Evolutionary conservation across 2,797 vertebrate species (phyloP), one percentile per base, ranked within the genome.

Genomic region (Peromyscus melanophrys): DNA sequence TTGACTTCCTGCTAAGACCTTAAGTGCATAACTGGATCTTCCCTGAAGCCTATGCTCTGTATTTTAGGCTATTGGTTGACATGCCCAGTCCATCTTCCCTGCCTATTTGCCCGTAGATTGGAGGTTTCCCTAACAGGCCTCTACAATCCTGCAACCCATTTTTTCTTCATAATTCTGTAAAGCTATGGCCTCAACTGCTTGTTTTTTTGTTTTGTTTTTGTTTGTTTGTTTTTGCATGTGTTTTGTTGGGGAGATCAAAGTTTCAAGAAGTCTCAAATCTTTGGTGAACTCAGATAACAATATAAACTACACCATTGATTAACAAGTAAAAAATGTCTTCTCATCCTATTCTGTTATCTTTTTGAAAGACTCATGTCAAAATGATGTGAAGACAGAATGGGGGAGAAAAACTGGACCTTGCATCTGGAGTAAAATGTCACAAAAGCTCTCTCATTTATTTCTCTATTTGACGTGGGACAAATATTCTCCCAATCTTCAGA

Each of bases 191-290:
- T 31, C 37, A 55, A 63, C 11, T 80, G 4, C 1, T 82, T 94
- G 49, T 16, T 55, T 14, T 52, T 55, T 55, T 52, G 49, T 52
- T 52, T 52, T 55, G 49, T 52, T 52, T 55, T 55, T 55, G 10
- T 46, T 46, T 49, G 49, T 52, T 55, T 93, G 52, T 49, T 67
- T 89, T 43, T 65, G 14, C 23, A 4, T 52, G 43, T n/a, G 57
- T 78, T 80, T 80, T 52, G 14, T 12, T 88, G 25, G 46, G 3
- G 80, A 93, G 49, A 43, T n/a, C 7, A 46, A 96, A 86, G 67
- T 37, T 55, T 95, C 57, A 93, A 81, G 27, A 87, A 67, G 16
- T 81, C 91, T 94, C 34, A 96, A 91, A 82, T 92, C 25, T 89
- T 92, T 75, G 61, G 57, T 81, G 69, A 91, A 83, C 2, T 23